Evolutionary conservation across 2,888 invertebrate species (phyloP).

Genomic region (Archaeoteleia sp.): DNA sequence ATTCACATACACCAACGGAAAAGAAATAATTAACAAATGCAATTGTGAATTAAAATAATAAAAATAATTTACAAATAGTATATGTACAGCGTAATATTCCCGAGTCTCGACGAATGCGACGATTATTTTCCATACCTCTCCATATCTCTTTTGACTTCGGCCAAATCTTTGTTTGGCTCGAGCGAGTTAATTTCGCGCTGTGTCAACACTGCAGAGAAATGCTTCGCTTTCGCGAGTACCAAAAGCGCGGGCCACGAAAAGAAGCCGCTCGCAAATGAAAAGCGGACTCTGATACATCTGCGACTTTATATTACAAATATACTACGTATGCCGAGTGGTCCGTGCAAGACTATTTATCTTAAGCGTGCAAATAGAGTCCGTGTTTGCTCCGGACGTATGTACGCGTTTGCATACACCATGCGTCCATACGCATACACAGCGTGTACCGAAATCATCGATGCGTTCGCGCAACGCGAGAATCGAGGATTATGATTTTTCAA

Average conservation of each 20-base stretch:
- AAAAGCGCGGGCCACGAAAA: constrained; percentile 1
- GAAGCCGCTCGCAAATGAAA: constrained; percentile 15
- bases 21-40: too few species aligned
- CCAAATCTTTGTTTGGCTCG: background rate
- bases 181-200: constrained; percentile 12
- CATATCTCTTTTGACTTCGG: too few species aligned
- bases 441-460: constrained; percentile 5
- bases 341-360: constrained; percentile 59
- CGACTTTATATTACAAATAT: constrained; percentile 15
- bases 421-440: background rate
- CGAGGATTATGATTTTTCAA: too few species aligned
- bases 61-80: too few species aligned
- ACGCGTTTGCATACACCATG: background rate
- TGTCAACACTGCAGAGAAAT: background rate
- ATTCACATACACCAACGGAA: too few species aligned
- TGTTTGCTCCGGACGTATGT: constrained; percentile 45
- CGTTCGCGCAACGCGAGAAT: too few species aligned
- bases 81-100: too few species aligned
- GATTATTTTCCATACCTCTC: too few species aligned
- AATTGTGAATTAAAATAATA: too few species aligned
- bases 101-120: too few species aligned
- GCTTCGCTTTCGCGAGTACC: constrained; percentile 4
- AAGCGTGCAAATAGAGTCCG: constrained; percentile 62
- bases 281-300: constrained; percentile 14
- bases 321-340: constrained; percentile 12